phyloP scores from a whole-genome alignment of 2,797 vertebrate genomes.

The Rallus crepitans region DNA sequence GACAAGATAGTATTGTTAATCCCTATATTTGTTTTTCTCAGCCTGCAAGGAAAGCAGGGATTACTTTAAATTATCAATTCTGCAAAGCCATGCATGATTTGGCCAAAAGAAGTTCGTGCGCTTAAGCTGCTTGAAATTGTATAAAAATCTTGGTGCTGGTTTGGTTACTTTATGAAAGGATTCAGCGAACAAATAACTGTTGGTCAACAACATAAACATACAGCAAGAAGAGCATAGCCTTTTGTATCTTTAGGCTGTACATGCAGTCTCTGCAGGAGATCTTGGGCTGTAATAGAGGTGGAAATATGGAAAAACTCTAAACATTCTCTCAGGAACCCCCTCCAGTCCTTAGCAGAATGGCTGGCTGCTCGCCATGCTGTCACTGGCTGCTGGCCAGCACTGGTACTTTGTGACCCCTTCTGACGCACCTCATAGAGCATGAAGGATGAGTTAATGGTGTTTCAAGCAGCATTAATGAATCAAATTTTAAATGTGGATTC shows the following conservation, averaged over 20 bases:
- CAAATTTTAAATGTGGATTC: background rate
- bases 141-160: background rate
- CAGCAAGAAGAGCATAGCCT: background rate
- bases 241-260: background rate
- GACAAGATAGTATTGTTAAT: background rate
- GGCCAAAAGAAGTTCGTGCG: background rate
- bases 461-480: background rate
- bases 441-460: slow-evolving; percentile 43
- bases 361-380: background rate
- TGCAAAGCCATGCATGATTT: background rate
- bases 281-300: background rate
- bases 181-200: background rate
- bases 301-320: background rate
- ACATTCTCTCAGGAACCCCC: background rate
- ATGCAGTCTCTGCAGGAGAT: background rate
- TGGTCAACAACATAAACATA: background rate
- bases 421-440: background rate
- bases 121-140: background rate
- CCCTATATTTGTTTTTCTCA: slow-evolving; percentile 11
- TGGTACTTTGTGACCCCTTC: background rate
- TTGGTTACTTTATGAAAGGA: background rate
- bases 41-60: background rate
- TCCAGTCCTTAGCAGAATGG: background rate
- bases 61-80: background rate
- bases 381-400: slow-evolving; percentile 39